These are phyloP conservation scores for Okapia johnstoni DNA, from an alignment of 2,113 vertebrate species.

Conservation along the genomic window DNA sequence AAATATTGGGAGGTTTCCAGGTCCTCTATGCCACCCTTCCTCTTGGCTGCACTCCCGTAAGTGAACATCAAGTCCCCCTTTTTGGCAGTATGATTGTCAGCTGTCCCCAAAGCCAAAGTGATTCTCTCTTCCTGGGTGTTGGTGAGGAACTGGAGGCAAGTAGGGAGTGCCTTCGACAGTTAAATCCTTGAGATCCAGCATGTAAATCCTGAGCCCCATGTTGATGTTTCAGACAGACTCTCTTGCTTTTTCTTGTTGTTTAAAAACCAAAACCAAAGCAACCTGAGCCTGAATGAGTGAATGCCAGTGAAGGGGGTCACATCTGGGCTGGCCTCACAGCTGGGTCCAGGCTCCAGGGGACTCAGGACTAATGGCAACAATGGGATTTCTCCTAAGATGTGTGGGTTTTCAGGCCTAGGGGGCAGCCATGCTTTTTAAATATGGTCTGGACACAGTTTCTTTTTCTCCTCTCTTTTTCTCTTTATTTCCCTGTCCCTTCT, in stretches of 20 bases:
- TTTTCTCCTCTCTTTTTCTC: neutral
- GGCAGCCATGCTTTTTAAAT: neutral
- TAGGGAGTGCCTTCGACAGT: neutral
- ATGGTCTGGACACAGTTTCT: neutral
- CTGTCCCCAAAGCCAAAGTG: neutral
- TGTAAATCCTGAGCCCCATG: neutral
- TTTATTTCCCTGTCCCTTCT: neutral
- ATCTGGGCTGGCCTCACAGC: neutral
- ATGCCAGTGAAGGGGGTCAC: neutral
- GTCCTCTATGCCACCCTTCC: slow-evolving; percentile 76
- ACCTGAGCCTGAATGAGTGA: neutral
- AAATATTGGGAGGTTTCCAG: slow-evolving; percentile 82
- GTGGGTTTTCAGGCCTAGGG: neutral
- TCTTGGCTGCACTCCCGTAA: slow-evolving; percentile 84
- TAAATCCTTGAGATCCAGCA: neutral
- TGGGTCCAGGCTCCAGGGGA: neutral
- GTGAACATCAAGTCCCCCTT: slow-evolving; percentile 21
- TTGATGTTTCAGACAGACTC: neutral
- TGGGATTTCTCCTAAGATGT: neutral
- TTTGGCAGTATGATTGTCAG: neutral
- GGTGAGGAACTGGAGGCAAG: neutral
- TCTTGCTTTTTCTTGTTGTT: neutral
- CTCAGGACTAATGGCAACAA: neutral
- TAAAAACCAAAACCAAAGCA: neutral
- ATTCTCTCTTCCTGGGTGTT: neutral